Evolutionary conservation across 2,113 vertebrate species (phyloP), one percentile per base, ranked within the genome.

Genomic region (Jaculus jaculus): DNA sequence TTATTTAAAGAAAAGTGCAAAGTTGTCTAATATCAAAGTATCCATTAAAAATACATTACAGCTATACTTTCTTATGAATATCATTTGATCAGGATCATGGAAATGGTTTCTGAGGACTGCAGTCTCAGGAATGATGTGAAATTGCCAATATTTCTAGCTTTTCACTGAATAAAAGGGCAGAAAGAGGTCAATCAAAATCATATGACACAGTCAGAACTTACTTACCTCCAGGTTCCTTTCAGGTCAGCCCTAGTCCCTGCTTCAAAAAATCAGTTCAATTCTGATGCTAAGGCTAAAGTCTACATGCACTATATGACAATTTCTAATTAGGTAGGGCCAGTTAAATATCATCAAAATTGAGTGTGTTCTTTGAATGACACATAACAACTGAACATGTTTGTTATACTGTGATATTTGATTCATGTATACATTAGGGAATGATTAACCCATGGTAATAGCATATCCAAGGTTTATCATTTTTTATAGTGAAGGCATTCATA

Each of bases 251-350:
- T 13, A 84, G 79, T 72, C 42, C 30, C 30, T 66, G 74, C 60
- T 85, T 79, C n/a, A 85, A 90, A 90, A 74, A 66, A 80, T 26
- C 23, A 89, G 39, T 84, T 93, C 79, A 79, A 54, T 73, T 93
- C 81, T 85, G 92, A 90, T 28, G 65, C 42, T 30, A 84, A 79
- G 26, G 30, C 42, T 87, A 10, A 34, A 32, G 32, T 65, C 18
- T 30, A 61, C 60, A 75, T 28, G 23, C 47, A 81, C n/a, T 85
- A 11, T 58, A 79, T 79, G 65, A 17, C 54, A 90, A 90, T 13
- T 71, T 79, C 42, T 78, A 89, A 81, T 77, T 71, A 84, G 80
- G 58, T 7, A 72, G 60, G 11, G 28, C 28, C 28, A 37, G 34
- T 80, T 51, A 90, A 80, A 81, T 81, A 54, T 75, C 32, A 39